Base-by-base conservation (phyloP, 2,113 vertebrate species). In the Nansenia antarctica region DNA sequence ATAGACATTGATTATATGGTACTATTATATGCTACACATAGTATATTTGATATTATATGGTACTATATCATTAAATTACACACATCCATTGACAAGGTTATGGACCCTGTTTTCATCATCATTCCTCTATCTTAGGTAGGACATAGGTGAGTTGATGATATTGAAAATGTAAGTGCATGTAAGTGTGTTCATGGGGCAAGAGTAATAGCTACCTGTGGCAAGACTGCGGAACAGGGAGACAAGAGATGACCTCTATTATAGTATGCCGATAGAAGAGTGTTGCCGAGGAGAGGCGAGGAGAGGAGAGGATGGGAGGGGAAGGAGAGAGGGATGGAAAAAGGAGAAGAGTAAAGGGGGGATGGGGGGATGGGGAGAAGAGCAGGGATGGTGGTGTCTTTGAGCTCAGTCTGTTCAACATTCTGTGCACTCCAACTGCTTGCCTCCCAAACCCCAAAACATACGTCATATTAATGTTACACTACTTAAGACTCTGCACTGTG, bases 161-260 rank as follows among this genome's bases (percentile, higher is more conserved):
- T 27, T 12, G 31, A 69, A 62, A 47, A 11, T 11, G 11, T 31
- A 45, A 62, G 69, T 32, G 52, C 42, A 39, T 42, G 67, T 12
- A 15, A 67, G 45, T 52, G 63, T 29, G 18, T 76, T 74, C 42
- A 72, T 67, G 69, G 5, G 58, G 30, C 27, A 59, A 59, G 49
- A 52, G 64, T 63, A 29, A 52, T 61, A 69, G 39, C 30, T 7
- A 20, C 58, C 58, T 55, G 53, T 11, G 53, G 9, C 27, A 29
- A 55, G 53, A 29, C 53, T 55, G 53, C 24, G 14, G 26, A 55
- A 55, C 31, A n/a, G 39, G 58, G 65, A 69, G 71, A 65, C 70
- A 27, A 65, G 58, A 47, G 55, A 59, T 73, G 76, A 81, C 82
- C 82, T 81, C 78, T 78, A 83, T 83, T 81, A 78, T 66, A 73